phyloP scores from a whole-genome alignment of 2,113 vertebrate species.

The Motacilla tschutschensis region DNA sequence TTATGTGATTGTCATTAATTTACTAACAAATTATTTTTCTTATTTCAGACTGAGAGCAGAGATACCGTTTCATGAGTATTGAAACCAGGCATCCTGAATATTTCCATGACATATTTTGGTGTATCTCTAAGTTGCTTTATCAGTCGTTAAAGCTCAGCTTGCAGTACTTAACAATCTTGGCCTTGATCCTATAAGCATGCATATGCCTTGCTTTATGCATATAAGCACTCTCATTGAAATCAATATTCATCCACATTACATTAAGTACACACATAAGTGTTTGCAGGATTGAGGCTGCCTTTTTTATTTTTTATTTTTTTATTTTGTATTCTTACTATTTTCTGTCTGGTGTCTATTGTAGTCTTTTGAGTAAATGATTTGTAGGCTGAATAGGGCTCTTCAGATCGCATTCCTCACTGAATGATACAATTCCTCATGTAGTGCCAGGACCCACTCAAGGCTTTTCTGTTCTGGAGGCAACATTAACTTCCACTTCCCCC shows the following conservation, averaged over 20 bases:
- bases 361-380: constrained; percentile 37
- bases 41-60: background rate
- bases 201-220: constrained; percentile 43
- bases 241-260: constrained; percentile 49
- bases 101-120: constrained; percentile 22
- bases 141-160: constrained; percentile 41
- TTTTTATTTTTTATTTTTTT: background rate
- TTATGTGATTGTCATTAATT: constrained; percentile 5
- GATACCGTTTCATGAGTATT: background rate
- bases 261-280: constrained; percentile 29
- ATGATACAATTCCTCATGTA: constrained; percentile 20
- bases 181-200: constrained; percentile 46
- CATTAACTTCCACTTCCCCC: constrained; percentile 1
- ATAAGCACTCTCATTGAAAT: constrained; percentile 44
- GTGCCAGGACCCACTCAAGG: constrained; percentile 23
- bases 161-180: constrained; percentile 42
- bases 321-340: constrained; percentile 24
- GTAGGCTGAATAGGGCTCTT: constrained; percentile 24
- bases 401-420: constrained; percentile 31
- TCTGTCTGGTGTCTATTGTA: constrained; percentile 29
- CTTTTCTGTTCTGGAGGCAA: constrained; percentile 8
- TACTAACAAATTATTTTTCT: constrained; percentile 5
- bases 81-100: background rate
- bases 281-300: constrained; percentile 2
- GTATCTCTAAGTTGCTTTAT: constrained; percentile 31